These are phyloP conservation scores for Cotesia glomerata DNA, from an alignment of 1,140 invertebrate genomes.

Conservation along the genomic window DNA sequence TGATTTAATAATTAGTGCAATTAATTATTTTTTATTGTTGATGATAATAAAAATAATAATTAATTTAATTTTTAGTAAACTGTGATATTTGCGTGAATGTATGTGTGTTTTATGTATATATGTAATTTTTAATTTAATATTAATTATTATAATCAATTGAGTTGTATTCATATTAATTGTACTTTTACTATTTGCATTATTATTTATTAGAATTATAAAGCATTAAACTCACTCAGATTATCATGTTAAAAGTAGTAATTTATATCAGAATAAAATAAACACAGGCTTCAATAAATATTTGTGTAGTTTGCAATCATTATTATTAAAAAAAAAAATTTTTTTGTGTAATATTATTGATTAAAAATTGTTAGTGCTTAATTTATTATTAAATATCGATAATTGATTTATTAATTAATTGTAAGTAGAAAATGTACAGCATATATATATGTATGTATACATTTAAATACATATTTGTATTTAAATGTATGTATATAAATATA, in stretches of 20 bases:
- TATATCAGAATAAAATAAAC: not conserved
- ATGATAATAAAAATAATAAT: conserved; percentile 11
- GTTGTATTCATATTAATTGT: conserved; percentile 10
- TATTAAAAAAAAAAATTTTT: too few species aligned
- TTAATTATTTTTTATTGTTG: conserved; percentile 1
- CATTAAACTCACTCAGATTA: too few species aligned
- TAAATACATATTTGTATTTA: conserved; percentile 40
- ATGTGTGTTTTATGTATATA: conserved; percentile 30
- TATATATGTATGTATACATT: conserved; percentile 27
- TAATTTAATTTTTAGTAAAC: conserved; percentile 38
- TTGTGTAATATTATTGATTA: not conserved
- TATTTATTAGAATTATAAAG: too few species aligned
- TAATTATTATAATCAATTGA: too few species aligned
- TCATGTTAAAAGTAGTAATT: too few species aligned
- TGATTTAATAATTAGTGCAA: too few species aligned
- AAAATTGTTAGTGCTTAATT: not conserved
- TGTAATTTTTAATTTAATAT: conserved; percentile 27
- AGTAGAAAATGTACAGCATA: conserved; percentile 30
- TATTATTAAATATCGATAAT: not conserved
- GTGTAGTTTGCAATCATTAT: conserved; percentile 17
- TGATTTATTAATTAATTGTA: conserved; percentile 11
- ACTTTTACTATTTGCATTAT: too few species aligned
- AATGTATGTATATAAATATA: conserved; percentile 13
- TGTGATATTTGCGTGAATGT: conserved; percentile 44
- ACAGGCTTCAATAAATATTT: not conserved